Evolutionary conservation across 2,888 invertebrate genomes (phyloP), one percentile per base, ranked within the genome.

Genomic region (Miltochrista miniata): DNA sequence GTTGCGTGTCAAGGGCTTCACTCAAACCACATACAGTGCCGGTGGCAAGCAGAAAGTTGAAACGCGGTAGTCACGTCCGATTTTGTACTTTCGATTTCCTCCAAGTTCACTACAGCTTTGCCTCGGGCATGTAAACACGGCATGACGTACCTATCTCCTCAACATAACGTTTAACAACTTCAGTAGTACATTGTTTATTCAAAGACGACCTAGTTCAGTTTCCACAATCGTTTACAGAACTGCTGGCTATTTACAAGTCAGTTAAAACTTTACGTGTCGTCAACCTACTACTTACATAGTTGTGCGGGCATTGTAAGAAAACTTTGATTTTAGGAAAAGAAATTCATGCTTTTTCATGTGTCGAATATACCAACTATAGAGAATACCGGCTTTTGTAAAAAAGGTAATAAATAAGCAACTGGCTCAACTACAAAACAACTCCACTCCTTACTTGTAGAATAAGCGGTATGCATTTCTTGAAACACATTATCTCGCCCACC

Each of bases 81-180:
- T 59, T 66, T 74, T 59, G 60, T 68, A 78, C 83, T 83, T 83
- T 84, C 80, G 70, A 81, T 84, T 84, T 81, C 78, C 71, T 75
- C 56, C 56, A 54, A 66, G 66, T 14, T 15, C 37, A n/a, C 10
- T 35, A 5, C 18, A 15, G 44, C 18, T 36, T 40, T 31, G 64
- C 71, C 66, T 58, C 54, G 42, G 56, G 68, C 62, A 46, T 30
- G 56, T 59, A 66, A 58, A 62, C 57, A 54, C 36, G 15, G 38
- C 39, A 46, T 50, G 61, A 57, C 51, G 56, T 63, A 55, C 51
- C 56, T 57, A 61, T 44, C 59, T 66, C 62, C 58, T 64, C 49
- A 51, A 50, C 51, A 45, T 45, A 52, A 58, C 60, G 64, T 56
- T 56, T 45, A 51, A 45, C 49, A 10, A 31, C 10, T 31, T 31